phyloP scores from a whole-genome alignment of 2,888 invertebrate species.

The Polyommatus iphigenia region DNA sequence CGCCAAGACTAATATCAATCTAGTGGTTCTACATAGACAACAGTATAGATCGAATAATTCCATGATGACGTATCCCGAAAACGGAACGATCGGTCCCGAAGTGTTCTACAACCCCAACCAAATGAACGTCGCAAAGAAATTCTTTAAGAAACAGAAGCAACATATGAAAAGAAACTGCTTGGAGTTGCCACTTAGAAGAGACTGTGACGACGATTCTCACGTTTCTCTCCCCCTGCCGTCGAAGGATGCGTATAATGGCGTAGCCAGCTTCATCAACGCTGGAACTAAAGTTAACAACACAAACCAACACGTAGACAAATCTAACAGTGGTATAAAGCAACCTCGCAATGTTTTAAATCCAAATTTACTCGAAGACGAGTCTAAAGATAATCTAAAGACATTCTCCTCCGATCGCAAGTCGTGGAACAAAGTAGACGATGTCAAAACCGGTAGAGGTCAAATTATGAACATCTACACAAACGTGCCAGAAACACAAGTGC shows the following conservation, averaged over 20 bases:
- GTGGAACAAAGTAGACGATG: conserved; percentile 65
- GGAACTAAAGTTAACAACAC: conserved; percentile 91
- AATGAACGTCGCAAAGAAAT: conserved; percentile 94
- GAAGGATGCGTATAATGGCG: conserved; percentile 72
- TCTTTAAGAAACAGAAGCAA: conserved; percentile 92
- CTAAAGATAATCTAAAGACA: conserved; percentile 77
- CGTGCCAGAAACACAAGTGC: conserved; percentile 81
- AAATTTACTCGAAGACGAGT: conserved; percentile 83
- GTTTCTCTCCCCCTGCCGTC: conserved; percentile 74
- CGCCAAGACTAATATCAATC: conserved; percentile 82
- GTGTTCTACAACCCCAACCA: conserved; percentile 96
- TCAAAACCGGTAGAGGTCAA: conserved; percentile 59
- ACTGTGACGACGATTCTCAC: conserved; percentile 77
- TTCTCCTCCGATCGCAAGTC: conserved; percentile 65
- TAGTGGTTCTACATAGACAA: conserved; percentile 85
- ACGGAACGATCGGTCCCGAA: conserved; percentile 81
- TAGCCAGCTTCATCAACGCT: conserved; percentile 83
- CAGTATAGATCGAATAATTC: conserved; percentile 86
- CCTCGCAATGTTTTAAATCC: conserved; percentile 80
- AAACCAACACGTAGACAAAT: conserved; percentile 86
- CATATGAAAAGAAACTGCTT: conserved; percentile 87
- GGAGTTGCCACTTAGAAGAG: conserved; percentile 82
- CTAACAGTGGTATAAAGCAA: conserved; percentile 78
- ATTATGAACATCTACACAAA: conserved; percentile 83
- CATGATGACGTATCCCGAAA: conserved; percentile 82